Conservation (phyloP, 2,888 invertebrate species). For the Agriopis leucophaearia region DNA sequence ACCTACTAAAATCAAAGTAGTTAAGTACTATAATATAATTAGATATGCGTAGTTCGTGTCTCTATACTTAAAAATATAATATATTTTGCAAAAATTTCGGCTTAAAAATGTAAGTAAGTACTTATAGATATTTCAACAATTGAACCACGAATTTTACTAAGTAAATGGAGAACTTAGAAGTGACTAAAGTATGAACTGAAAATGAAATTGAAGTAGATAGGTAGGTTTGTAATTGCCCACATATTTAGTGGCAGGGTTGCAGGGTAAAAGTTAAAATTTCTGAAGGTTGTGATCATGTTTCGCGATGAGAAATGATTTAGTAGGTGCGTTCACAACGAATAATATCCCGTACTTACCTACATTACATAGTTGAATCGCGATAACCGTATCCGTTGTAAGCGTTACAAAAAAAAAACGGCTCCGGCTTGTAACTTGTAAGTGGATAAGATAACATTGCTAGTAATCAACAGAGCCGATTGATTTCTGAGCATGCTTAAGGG, state of each 20-base stretch:
- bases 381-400: neutral
- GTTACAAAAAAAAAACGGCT: too few relatives aligned
- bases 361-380: neutral
- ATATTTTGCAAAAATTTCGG: neutral
- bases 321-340: conserved; percentile 22
- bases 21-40: neutral
- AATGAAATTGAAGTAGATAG: conserved; percentile 23
- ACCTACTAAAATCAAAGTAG: too few relatives aligned
- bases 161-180: conserved; percentile 2
- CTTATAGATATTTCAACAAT: neutral
- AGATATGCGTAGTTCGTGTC: neutral
- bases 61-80: neutral
- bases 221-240: conserved; percentile 24
- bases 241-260: conserved; percentile 34
- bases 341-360: neutral
- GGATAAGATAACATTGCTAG: neutral
- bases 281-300: conserved; percentile 45
- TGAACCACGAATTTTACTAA: conserved; percentile 7
- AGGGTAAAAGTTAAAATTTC: conserved; percentile 41
- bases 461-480: neutral
- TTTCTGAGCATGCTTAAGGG: too few relatives aligned
- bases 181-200: conserved; percentile 20
- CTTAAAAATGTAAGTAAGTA: conserved; percentile 13
- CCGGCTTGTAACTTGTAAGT: too few relatives aligned
- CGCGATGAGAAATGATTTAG: conserved; percentile 19